Base-by-base conservation (phyloP, 2,797 vertebrate genomes). In the Pseudomugil gertrudae region DNA sequence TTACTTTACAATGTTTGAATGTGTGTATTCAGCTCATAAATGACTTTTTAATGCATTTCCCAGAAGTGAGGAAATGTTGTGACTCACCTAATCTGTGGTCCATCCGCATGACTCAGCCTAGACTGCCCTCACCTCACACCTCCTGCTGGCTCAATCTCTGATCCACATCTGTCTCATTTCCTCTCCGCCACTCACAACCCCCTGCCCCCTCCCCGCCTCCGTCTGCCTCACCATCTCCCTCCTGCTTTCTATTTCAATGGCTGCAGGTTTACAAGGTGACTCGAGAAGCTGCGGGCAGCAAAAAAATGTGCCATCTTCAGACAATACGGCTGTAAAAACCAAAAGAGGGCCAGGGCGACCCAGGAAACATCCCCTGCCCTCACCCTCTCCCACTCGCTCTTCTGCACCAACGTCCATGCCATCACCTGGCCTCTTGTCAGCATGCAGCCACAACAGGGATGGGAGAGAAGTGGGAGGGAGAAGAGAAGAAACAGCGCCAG, bases 291-390 rank as follows among this genome's bases (percentile, higher is more conserved):
- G 74, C 66, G 85, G 87, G 69, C 86, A 84, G 78, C 87, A 80
- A 54, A 86, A 79, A 72, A 77, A 72, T 40, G 63, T 76, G 94
- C 86, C 95, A 94, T 80, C 87, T 79, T 17, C 88, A 92, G 84
- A 94, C 93, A 0, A 93, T 82, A 38, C 90, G 91, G 57, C 92
- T 89, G 95, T 94, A 67, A 95, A 95, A 35, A 95, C 95, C 78
- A 98, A 95, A 88, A 94, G 96, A 35, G 86, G 97, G 73, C 96
- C 95, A 0, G 98, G 98, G 1, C 88, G 98, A 74, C 98, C 98
- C 57, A 91, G 96, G 69, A 99, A 99, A 76, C 68, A 90, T 91
- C 50, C 88, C 2, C 79, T 86, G 64, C 89, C 94, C 77, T 79
- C 84, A 63, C 63, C 90, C 87, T 36, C 92, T 88, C 0, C 91